Conservation (phyloP, 2,888 invertebrate species). For the Drosophila stalkeri region DNA sequence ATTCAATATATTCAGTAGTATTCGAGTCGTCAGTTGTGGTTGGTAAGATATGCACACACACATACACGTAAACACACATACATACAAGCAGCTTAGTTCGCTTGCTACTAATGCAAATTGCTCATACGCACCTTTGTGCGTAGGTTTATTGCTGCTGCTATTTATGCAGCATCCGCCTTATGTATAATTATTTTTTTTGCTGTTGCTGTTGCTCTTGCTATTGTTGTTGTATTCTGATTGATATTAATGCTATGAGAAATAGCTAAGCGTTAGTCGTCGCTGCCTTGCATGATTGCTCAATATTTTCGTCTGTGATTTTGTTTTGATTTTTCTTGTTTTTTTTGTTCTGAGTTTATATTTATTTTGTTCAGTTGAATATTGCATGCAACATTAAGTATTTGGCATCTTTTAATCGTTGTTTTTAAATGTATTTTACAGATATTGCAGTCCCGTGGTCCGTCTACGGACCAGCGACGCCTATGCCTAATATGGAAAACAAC, state of each 20-base stretch:
- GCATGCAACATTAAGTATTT: constrained; percentile 12
- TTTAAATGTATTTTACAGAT: constrained; percentile 72
- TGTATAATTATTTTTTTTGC: constrained; percentile 16
- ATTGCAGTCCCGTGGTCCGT: constrained; percentile 85
- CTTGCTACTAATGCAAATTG: constrained; percentile 61
- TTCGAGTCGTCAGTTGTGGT: constrained; percentile 33
- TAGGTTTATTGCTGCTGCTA: constrained; percentile 16
- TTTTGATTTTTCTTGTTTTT: not conserved
- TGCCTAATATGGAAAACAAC: constrained; percentile 83
- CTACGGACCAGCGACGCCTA: constrained; percentile 83
- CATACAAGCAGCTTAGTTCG: constrained; percentile 14
- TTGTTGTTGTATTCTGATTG: constrained; percentile 18
- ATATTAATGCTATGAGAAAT: constrained; percentile 21
- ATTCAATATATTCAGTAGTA: constrained; percentile 41
- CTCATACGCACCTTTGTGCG: constrained; percentile 72
- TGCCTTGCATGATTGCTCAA: constrained; percentile 39
- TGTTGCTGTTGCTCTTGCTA: constrained; percentile 23
- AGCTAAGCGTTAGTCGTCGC: constrained; percentile 10
- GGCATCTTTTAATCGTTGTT: constrained; percentile 23
- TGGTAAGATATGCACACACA: constrained; percentile 41
- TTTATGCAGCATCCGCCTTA: constrained; percentile 31
- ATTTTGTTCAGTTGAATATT: constrained; percentile 13
- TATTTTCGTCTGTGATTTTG: constrained; percentile 25
- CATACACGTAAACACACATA: constrained; percentile 20
- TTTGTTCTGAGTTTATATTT: constrained; percentile 6